Percentiles rank a stretch among this genome's conserved stretches.
Evolutionary conservation across 2,888 invertebrate genomes (phyloP).

Genomic region (Ormyrus pomaceus): DNA sequence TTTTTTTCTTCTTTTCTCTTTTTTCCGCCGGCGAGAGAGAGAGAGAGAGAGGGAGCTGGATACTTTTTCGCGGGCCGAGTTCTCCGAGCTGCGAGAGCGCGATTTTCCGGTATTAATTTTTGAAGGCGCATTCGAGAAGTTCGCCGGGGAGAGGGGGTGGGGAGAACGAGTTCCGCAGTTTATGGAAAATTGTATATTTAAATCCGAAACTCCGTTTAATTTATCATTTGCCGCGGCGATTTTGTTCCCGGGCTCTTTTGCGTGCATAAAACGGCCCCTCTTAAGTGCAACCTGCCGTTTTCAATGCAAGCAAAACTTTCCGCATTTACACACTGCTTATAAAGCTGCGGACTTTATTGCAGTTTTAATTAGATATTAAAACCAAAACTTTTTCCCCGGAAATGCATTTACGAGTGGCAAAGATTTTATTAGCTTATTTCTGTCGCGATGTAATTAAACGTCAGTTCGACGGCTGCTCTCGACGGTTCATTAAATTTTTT

Average conservation of each 20-base stretch:
- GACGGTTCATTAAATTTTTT: neutral
- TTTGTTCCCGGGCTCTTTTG: neutral
- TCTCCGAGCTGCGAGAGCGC: neutral
- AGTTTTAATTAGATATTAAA: no score
- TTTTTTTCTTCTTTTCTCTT: neutral
- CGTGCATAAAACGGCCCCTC: neutral
- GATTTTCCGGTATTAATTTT: conserved; percentile 34
- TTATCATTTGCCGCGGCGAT: neutral
- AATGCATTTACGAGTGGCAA: no score
- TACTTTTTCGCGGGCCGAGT: neutral
- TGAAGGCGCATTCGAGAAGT: neutral
- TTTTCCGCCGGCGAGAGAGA: neutral
- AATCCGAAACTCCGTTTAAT: neutral
- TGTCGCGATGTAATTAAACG: no score
- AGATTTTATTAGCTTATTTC: no score
- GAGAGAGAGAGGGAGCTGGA: neutral
- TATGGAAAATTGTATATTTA: no score
- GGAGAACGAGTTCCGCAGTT: neutral
- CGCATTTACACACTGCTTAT: no score
- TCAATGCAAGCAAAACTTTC: no score
- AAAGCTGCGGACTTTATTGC: no score
- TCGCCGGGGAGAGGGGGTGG: no score
- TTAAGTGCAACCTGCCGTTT: no score
- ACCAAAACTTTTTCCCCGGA: no score
- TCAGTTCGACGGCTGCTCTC: neutral